Conservation (phyloP, 2,113 vertebrate genomes). For the Eulemur rufifrons region DNA sequence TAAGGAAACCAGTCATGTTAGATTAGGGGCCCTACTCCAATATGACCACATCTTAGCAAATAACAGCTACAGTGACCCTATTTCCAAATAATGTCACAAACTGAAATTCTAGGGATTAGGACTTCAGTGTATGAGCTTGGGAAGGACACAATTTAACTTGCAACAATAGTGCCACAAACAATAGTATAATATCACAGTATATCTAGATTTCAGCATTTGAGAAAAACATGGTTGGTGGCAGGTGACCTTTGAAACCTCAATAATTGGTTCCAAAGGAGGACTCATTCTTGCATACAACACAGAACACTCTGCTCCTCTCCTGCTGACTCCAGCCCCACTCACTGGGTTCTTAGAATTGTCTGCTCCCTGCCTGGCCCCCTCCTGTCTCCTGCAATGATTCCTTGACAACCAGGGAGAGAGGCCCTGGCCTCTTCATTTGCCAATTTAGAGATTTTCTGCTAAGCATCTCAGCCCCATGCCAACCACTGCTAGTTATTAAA, state of each 20-base stretch:
- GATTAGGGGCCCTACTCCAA: not conserved
- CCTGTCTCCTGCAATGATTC: slow-evolving; percentile 45
- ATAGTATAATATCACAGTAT: too few relatives aligned
- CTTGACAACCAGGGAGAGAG: slow-evolving; percentile 21
- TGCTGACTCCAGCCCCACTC: not conserved
- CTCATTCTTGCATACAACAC: slow-evolving; percentile 63
- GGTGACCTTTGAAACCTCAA: not conserved
- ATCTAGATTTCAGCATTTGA: not conserved
- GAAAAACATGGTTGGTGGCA: not conserved
- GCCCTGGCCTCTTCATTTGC: slow-evolving; percentile 41
- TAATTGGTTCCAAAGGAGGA: not conserved
- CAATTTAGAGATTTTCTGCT: slow-evolving; percentile 69
- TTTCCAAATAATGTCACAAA: not conserved
- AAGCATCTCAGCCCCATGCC: slow-evolving; percentile 52
- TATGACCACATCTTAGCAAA: not conserved
- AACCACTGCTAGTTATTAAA: slow-evolving; percentile 83
- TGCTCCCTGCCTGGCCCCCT: not conserved
- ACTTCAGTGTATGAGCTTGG: not conserved
- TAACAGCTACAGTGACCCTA: not conserved
- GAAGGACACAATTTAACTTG: not conserved
- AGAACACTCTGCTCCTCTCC: not conserved
- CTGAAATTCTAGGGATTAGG: not conserved
- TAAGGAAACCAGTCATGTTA: not conserved
- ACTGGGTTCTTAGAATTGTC: not conserved
- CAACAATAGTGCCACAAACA: not conserved